Percentiles rank a stretch among this genome's conserved stretches.
Evolutionary conservation across 2,797 vertebrate genomes (phyloP).

Genomic region (Prunella strophiata): DNA sequence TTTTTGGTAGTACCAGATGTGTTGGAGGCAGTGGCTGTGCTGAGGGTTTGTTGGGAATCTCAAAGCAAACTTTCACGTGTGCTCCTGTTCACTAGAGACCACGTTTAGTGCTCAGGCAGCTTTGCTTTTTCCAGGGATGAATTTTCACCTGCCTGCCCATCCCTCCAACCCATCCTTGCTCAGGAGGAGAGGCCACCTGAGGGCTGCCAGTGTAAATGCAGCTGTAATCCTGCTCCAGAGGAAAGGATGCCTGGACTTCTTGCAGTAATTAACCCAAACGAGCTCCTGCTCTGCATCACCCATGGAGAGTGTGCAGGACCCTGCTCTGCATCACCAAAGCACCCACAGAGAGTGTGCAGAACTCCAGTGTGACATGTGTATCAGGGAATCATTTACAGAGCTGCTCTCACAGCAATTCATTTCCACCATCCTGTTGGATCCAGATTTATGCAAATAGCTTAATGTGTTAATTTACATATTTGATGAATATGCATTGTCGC

Average conservation of each 20-base stretch:
- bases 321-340: not conserved
- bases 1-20: conserved; percentile 32
- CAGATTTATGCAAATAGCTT: conserved; percentile 47
- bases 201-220: not conserved
- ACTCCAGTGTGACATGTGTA: fast-evolving
- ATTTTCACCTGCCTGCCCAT: not conserved
- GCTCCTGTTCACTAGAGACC: not conserved
- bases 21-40: not conserved
- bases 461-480: conserved; percentile 40
- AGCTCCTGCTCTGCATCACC: not conserved
- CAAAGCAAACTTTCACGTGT: not conserved
- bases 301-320: not conserved
- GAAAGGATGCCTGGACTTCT: not conserved
- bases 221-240: not conserved
- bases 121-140: not conserved
- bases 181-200: not conserved
- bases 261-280: not conserved
- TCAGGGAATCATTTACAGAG: not conserved
- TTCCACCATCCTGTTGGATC: not conserved
- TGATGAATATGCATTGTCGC: conserved; percentile 51
- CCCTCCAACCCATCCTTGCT: not conserved
- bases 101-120: fast-evolving
- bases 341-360: not conserved
- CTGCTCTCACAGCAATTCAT: not conserved
- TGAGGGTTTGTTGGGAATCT: not conserved